A percentile compares a stretch with the other conserved stretches of the same genome.
These are phyloP conservation scores for Phrynosoma blainvillii DNA, from an alignment of 2,113 vertebrate genomes.

Conservation along the genomic window DNA sequence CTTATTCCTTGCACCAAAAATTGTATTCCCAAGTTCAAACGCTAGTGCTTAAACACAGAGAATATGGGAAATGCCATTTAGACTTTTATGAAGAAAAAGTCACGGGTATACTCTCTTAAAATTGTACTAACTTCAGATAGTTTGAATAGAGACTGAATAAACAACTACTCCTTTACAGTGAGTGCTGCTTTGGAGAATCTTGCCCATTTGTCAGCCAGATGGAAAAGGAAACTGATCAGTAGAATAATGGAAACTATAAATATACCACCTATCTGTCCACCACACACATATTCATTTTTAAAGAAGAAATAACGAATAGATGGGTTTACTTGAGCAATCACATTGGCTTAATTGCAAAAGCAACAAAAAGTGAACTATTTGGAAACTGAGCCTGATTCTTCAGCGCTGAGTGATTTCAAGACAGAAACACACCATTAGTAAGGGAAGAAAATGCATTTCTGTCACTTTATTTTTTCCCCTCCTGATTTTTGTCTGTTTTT, in stretches of 20 bases:
- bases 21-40: slow-evolving; percentile 26
- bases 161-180: neutral
- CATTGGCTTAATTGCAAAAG: neutral
- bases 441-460: slow-evolving; percentile 44
- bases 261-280: neutral
- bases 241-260: neutral
- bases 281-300: neutral
- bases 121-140: neutral
- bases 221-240: neutral
- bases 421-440: neutral
- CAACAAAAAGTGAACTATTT: neutral
- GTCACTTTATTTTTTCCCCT: slow-evolving; percentile 30
- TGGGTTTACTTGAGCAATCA: neutral
- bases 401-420: neutral
- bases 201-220: neutral
- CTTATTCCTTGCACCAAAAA: slow-evolving; percentile 23
- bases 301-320: neutral
- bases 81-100: neutral
- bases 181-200: neutral
- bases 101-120: neutral
- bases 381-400: neutral
- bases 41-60: slow-evolving; percentile 14
- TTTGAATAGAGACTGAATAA: neutral
- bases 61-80: slow-evolving; percentile 30
- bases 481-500: slow-evolving; percentile 31